Conservation (phyloP, 2,888 invertebrate species). For the Dryadula phaetusa region DNA sequence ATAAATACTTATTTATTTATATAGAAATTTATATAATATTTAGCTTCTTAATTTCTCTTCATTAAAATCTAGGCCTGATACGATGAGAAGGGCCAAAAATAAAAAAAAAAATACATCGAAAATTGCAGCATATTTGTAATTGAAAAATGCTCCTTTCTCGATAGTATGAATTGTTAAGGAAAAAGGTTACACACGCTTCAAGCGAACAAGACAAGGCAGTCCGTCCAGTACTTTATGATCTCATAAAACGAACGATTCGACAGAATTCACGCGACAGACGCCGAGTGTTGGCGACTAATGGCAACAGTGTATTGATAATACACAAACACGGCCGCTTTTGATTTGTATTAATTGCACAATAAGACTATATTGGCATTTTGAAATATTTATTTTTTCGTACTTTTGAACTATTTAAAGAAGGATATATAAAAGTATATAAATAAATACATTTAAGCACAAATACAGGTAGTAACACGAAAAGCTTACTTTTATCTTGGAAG, state of each 20-base stretch:
- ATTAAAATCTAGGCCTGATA: background rate
- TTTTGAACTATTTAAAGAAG: background rate
- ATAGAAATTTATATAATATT: too few relatives aligned
- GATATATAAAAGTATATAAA: too few relatives aligned
- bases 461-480: too few relatives aligned
- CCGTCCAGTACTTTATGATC: slow-evolving; percentile 71
- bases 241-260: slow-evolving; percentile 68
- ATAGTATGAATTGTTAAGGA: slow-evolving; percentile 51
- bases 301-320: slow-evolving; percentile 30
- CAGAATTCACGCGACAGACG: slow-evolving; percentile 51
- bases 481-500: too few relatives aligned
- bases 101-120: background rate
- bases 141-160: slow-evolving; percentile 46
- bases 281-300: slow-evolving; percentile 44
- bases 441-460: too few relatives aligned
- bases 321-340: slow-evolving; percentile 2
- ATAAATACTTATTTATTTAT: too few relatives aligned
- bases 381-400: background rate
- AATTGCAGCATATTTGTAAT: background rate
- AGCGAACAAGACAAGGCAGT: slow-evolving; percentile 64
- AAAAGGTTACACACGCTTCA: slow-evolving; percentile 57
- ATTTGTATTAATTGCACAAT: slow-evolving; percentile 8
- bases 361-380: background rate
- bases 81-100: background rate
- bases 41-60: background rate